These are phyloP conservation scores for Drosophila mayri DNA, from an alignment of 1,140 invertebrate species.

Conservation along the genomic window DNA sequence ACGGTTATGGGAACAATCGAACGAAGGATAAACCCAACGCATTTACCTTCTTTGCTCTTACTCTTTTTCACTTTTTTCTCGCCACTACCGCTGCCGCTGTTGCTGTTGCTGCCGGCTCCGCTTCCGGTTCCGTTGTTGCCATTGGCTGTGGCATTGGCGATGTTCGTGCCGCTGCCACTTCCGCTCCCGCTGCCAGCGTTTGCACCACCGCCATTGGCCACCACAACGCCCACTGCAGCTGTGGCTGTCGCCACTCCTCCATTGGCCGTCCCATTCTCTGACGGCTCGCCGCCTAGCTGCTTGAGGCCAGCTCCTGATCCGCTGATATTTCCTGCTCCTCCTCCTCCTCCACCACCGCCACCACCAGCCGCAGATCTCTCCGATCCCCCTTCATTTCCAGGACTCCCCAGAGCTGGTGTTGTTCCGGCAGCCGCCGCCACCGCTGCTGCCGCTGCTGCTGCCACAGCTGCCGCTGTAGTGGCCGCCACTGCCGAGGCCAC, in stretches of 20 bases:
- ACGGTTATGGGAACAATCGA: constrained; percentile 55
- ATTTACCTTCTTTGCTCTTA: constrained; percentile 85
- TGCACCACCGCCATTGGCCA: constrained; percentile 17
- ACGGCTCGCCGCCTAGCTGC: constrained; percentile 5
- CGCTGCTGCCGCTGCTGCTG: constrained; percentile 34
- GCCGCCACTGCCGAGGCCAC: constrained; percentile 61
- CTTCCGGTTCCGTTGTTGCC: constrained; percentile 38
- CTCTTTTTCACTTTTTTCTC: constrained; percentile 85
- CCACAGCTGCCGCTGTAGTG: constrained; percentile 18
- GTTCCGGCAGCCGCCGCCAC: constrained; percentile 20
- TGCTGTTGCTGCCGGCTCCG: constrained; percentile 61
- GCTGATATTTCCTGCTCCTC: constrained; percentile 3
- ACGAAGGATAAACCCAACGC: constrained; percentile 82
- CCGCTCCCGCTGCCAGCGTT: not conserved
- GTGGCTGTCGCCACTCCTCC: not conserved
- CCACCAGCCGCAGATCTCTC: constrained; percentile 42
- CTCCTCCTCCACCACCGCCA: too few relatives aligned
- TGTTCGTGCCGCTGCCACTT: constrained; percentile 12
- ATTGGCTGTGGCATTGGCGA: constrained; percentile 10
- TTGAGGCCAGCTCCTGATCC: constrained; percentile 1
- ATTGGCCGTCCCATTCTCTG: constrained; percentile 6
- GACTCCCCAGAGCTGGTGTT: constrained; percentile 43
- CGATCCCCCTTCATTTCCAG: constrained; percentile 56
- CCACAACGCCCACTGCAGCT: constrained; percentile 27
- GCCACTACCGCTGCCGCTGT: constrained; percentile 76